Percentiles rank a stretch among this genome's conserved stretches.
phyloP scores from a whole-genome alignment of 2,797 vertebrate genomes.

The Danio albolineatus region DNA sequence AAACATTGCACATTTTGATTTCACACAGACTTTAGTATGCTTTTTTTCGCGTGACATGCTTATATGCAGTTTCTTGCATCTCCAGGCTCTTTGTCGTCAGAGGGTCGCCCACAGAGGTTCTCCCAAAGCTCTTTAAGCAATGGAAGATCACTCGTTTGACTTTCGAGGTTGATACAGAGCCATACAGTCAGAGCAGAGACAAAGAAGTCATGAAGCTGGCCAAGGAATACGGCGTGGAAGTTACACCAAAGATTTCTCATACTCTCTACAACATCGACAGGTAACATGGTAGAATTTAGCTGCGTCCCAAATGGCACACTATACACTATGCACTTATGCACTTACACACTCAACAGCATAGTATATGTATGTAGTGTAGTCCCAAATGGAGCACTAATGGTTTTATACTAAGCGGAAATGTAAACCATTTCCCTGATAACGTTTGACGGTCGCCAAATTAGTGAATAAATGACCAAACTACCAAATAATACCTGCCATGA shows the following conservation, averaged over 20 bases:
- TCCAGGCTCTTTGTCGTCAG: slow-evolving; percentile 77
- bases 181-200: slow-evolving; percentile 70
- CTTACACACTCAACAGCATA: no score
- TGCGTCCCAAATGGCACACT: no score
- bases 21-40: no score
- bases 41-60: background rate
- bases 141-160: slow-evolving; percentile 75
- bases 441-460: no score
- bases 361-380: no score
- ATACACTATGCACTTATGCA: no score
- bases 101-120: slow-evolving; percentile 75
- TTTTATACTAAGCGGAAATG: no score
- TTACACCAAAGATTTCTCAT: slow-evolving; percentile 77
- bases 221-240: slow-evolving; percentile 66
- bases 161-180: slow-evolving; percentile 79
- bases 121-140: slow-evolving; percentile 73
- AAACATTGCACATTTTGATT: no score
- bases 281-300: slow-evolving; percentile 57
- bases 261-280: slow-evolving; percentile 78
- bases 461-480: no score
- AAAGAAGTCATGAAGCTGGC: slow-evolving; percentile 66
- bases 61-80: background rate
- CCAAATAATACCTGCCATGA: no score
- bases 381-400: no score
- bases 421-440: no score